Evolutionary conservation across 2,797 vertebrate species (phyloP).

Genomic region (Neomorphus geoffroyi): DNA sequence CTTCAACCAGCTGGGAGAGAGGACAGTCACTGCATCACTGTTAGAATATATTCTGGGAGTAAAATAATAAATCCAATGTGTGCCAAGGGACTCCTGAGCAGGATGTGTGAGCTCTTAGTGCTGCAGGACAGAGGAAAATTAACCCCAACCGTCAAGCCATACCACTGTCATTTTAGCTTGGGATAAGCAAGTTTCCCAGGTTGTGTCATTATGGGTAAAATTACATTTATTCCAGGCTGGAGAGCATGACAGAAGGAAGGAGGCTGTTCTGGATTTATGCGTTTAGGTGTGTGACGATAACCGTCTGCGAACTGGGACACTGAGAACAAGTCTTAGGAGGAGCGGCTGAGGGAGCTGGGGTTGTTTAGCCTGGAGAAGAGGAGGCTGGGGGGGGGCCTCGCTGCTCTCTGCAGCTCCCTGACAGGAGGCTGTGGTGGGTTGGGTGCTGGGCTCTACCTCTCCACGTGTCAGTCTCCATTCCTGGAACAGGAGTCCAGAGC

Average conservation of each 20-base stretch:
- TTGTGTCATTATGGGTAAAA: not conserved
- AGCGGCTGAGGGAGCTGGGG: no score
- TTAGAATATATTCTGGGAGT: not conserved
- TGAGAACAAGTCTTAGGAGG: no score
- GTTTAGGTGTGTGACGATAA: not conserved
- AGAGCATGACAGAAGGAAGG: not conserved
- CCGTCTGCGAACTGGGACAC: not conserved
- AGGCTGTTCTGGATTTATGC: not conserved
- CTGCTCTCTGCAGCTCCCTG: no score
- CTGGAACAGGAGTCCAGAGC: no score
- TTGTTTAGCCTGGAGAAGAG: no score
- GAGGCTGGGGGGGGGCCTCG: no score
- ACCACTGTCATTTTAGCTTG: not conserved
- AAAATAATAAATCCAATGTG: not conserved
- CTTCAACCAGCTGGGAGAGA: not conserved
- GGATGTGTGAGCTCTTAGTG: not conserved
- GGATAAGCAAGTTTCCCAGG: not conserved
- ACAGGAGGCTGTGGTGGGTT: no score
- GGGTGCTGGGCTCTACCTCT: no score
- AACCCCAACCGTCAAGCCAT: not conserved
- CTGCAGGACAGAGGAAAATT: not conserved
- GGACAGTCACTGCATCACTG: not conserved
- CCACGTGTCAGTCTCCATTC: no score
- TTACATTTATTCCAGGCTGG: not conserved
- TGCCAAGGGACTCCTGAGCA: not conserved